Base-by-base conservation (phyloP, 2,888 invertebrate genomes). In the Volucella zonaria region DNA sequence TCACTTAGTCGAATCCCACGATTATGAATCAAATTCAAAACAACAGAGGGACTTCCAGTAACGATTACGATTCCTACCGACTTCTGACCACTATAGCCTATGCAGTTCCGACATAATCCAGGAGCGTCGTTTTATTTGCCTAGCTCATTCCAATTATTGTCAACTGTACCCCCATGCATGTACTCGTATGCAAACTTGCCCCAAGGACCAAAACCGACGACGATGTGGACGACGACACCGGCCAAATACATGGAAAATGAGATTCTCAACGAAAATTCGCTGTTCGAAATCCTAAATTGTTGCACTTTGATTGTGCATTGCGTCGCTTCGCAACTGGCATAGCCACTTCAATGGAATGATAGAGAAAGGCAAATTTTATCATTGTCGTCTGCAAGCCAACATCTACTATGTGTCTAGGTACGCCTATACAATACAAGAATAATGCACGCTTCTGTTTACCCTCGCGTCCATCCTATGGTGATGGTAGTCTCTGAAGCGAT, bases 191-290 rank as follows among this genome's bases (percentile, higher is more conserved):
- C 42, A 43, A 40, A 40, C 38, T 15, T 40, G 31, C 14, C 8
- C 3, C 2, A 11, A 3, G 23, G 3, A 12, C 0, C 31, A 31
- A 31, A 31, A 31, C 31, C 31, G 31, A 31, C 31, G 31, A 31
- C 6, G 31, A 9, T 47, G 2, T 23, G 11, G 11, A 56, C 14
- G 15, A 45, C 40, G 11, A 49, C 74, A 45, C 67, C 61, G 45
- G 58, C 71, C 77, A 49, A 31, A 31, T 15, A 45, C 45, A n/a
- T 58, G 58, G 70, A 64, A 78, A 73, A 82, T 78, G 58, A 51
- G 45, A 82, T 82, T 58, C 74, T 79, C 62, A 68, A 58, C 68
- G 74, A 82, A 74, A 70, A 79, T 82, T 79, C 74, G 74, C 68
- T 64, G 74, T 82, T 82, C 71, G 67, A 77, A 73, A 54, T 77